phyloP scores from a whole-genome alignment of 1,140 invertebrate genomes.

The Bombus breviceps region DNA sequence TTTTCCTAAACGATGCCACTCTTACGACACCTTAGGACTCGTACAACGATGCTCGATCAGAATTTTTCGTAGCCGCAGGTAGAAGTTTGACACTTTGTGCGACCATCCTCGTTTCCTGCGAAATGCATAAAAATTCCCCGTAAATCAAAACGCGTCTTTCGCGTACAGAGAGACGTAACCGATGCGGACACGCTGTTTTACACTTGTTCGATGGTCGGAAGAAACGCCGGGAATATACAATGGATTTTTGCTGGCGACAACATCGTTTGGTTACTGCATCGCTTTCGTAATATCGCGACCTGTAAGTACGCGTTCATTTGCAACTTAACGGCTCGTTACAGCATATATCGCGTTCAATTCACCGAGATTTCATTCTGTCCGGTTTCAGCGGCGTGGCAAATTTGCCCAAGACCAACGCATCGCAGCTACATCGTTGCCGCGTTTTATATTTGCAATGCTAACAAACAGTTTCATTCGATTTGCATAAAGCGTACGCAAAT shows the following conservation, averaged over 20 bases:
- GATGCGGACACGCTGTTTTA: not conserved
- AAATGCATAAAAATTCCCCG: no score
- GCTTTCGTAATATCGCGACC: constrained; percentile 52
- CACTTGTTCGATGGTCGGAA: not conserved
- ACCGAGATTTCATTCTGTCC: constrained; percentile 29
- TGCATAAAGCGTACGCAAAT: constrained; percentile 8
- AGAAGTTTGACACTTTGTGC: no score
- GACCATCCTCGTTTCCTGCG: no score
- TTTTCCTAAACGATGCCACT: no score
- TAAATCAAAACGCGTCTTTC: not conserved
- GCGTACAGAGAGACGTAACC: not conserved
- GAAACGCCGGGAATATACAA: constrained; percentile 2
- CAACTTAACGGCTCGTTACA: constrained; percentile 24
- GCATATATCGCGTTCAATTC: constrained; percentile 41
- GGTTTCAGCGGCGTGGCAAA: constrained; percentile 24
- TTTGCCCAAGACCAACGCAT: constrained; percentile 5
- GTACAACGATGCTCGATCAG: no score
- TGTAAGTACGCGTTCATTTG: constrained; percentile 15
- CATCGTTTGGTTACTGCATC: constrained; percentile 44
- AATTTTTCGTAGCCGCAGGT: no score
- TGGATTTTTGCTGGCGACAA: constrained; percentile 40
- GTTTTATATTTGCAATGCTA: constrained; percentile 5
- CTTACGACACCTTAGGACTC: no score
- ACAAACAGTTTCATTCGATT: not conserved
- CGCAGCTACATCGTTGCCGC: not conserved